A percentile compares a stretch with the other conserved stretches of the same genome.
Conservation (phyloP, 2,888 invertebrate species). For the Tryphoninae sp. region DNA sequence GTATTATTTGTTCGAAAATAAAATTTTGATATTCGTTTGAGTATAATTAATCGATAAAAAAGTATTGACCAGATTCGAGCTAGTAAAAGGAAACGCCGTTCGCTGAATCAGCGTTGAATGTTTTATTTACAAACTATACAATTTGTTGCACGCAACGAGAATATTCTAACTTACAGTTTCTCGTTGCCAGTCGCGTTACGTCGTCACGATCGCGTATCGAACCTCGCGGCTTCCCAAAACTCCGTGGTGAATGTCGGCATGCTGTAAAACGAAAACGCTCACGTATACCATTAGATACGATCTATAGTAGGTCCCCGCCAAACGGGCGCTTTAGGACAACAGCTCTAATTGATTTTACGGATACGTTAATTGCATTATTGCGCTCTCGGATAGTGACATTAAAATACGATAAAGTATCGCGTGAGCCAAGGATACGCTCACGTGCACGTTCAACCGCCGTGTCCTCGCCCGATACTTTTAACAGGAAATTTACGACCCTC, state of each 20-base stretch:
- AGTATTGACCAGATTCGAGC: too few relatives aligned
- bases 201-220: constrained; percentile 1
- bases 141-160: too few relatives aligned
- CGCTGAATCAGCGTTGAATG: too few relatives aligned
- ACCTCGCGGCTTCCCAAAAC: not conserved
- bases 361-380: constrained; percentile 76
- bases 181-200: too few relatives aligned
- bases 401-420: constrained; percentile 63
- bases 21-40: too few relatives aligned
- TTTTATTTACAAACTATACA: too few relatives aligned
- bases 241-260: constrained; percentile 37
- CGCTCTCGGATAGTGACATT: constrained; percentile 69
- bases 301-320: constrained; percentile 18
- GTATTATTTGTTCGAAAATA: too few relatives aligned
- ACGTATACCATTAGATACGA: constrained; percentile 61
- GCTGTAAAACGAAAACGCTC: constrained; percentile 66
- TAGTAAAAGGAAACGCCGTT: too few relatives aligned
- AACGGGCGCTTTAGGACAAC: constrained; percentile 67
- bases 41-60: too few relatives aligned
- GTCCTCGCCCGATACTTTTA: constrained; percentile 34
- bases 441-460: constrained; percentile 4
- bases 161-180: too few relatives aligned
- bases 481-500: constrained; percentile 40
- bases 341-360: constrained; percentile 78
- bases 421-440: constrained; percentile 18